Base-by-base conservation (phyloP, 2,797 vertebrate species). In the Sarcoramphus papa region DNA sequence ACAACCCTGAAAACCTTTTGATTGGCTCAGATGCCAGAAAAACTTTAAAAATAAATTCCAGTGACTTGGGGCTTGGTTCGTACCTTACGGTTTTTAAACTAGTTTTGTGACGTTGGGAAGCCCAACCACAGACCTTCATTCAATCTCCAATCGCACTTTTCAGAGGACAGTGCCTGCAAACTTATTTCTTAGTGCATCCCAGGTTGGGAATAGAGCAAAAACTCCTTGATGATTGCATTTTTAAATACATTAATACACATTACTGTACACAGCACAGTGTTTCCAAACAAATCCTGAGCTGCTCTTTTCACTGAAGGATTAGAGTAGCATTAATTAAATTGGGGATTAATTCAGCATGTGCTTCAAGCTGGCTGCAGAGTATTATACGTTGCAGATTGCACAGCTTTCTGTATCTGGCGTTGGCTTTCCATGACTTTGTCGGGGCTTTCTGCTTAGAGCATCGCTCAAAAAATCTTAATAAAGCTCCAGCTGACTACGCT, bases 251-350 rank as follows among this genome's bases (percentile, higher is more conserved):
- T 24, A 50, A 23, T 23, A 50, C 5, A 53, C 9, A 12, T 20
- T 22, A 21, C 47, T 31, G 73, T 40, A 14, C 27, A 18, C 56
- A 60, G 64, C 48, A 27, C 3, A 4, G 37, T 56, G 53, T 54
- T 69, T 76, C 77, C 62, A 77, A 72, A 65, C 82, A 90, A 93
- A 88, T 51, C 64, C 75, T 0, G 7, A 83, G 68, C 70, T 95
- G 87, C 57, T 95, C 94, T 92, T 95, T 94, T 78, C 65, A n/a
- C 35, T 15, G 76, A 47, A 73, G 84, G 93, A 93, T 94, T 91
- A 88, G 40, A 54, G 82, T 3, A 69, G 68, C 12, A 30, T 86
- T 91, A 92, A 93, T 92, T 85, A 88, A 95, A 93, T 20, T 40
- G 18, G 8, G 90, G 92, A 94, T 96, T 88, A 95, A 88, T 75